Percentiles rank a stretch among this genome's conserved stretches.
Evolutionary conservation across 2,797 vertebrate species (phyloP).

Genomic region (Pipistrellus nathusii): DNA sequence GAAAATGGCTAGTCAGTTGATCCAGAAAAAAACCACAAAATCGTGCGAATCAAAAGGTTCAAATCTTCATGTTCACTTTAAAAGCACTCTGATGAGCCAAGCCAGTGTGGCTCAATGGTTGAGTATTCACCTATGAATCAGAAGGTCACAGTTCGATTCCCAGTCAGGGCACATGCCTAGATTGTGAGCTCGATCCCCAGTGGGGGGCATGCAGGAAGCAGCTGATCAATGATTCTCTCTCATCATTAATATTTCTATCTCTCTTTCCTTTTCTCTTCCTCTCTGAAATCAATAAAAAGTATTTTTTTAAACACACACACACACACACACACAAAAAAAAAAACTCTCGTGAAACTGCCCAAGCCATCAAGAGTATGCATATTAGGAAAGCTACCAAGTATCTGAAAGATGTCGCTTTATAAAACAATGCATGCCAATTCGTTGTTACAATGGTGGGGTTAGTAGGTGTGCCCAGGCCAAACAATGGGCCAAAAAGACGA

Average conservation of each 20-base stretch:
- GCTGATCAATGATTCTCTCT: too few relatives aligned
- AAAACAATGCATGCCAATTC: neutral
- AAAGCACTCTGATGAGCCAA: too few relatives aligned
- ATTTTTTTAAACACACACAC: too few relatives aligned
- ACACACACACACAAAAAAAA: too few relatives aligned
- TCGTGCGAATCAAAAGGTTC: neutral
- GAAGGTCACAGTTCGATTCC: neutral
- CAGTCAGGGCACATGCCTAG: neutral
- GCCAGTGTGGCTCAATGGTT: neutral
- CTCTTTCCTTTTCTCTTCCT: too few relatives aligned
- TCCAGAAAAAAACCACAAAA: neutral
- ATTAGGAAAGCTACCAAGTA: neutral
- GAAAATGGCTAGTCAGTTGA: neutral
- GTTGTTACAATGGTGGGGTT: neutral
- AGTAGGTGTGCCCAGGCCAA: neutral
- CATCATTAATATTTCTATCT: too few relatives aligned
- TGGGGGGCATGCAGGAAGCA: too few relatives aligned
- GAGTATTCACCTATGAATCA: neutral
- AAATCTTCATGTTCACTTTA: too few relatives aligned
- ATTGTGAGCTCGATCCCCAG: too few relatives aligned
- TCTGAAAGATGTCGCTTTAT: neutral
- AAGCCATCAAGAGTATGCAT: neutral
- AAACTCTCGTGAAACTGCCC: neutral
- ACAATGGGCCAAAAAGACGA: neutral
- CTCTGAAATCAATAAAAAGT: too few relatives aligned